Conservation (phyloP, 2,888 invertebrate genomes). For the Leptarthrus brevirostris region DNA sequence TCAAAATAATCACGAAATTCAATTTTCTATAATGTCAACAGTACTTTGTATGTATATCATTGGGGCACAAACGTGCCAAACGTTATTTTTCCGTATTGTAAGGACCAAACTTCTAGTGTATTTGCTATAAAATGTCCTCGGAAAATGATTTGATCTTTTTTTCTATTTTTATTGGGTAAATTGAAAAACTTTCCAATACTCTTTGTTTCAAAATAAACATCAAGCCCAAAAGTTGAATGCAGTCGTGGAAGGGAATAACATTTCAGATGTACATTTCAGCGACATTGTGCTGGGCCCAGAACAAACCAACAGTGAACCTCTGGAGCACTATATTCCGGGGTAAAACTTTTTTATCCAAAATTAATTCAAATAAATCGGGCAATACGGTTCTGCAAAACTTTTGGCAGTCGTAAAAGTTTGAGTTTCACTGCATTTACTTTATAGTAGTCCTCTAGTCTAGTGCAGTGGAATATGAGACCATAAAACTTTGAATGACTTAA, state of each 20-base stretch:
- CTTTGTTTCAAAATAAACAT: constrained; percentile 54
- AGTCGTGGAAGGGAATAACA: constrained; percentile 4
- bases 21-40: constrained; percentile 50
- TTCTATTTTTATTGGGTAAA: constrained; percentile 52
- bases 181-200: constrained; percentile 53
- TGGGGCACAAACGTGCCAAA: constrained; percentile 10
- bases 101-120: constrained; percentile 34
- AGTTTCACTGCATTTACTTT: constrained; percentile 50
- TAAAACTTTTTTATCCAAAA: constrained; percentile 46
- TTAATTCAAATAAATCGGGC: constrained; percentile 51
- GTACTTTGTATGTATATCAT: constrained; percentile 16
- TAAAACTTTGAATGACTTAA: constrained; percentile 48
- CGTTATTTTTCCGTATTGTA: background rate
- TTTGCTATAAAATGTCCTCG: constrained; percentile 41
- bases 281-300: background rate
- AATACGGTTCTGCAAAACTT: constrained; percentile 46
- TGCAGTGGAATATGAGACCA: constrained; percentile 45
- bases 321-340: constrained; percentile 1
- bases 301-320: background rate
- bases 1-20: constrained; percentile 44
- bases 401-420: constrained; percentile 46
- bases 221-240: constrained; percentile 51
- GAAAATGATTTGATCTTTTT: constrained; percentile 38
- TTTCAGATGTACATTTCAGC: background rate
- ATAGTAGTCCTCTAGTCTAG: constrained; percentile 26